Conservation (phyloP, 2,113 vertebrate genomes). For the Sus scrofa region DNA sequence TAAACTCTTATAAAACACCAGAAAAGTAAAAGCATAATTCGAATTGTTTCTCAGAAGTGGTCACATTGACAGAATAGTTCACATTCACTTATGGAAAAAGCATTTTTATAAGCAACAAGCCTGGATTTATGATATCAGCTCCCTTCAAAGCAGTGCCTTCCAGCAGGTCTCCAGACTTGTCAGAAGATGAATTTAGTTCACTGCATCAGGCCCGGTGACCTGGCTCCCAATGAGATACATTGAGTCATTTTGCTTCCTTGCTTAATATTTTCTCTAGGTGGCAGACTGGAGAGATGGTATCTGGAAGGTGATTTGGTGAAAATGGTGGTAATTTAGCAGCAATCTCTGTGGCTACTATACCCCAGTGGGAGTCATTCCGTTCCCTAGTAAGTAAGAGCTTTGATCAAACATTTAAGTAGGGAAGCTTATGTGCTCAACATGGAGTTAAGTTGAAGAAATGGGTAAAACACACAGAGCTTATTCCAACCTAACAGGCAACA, state of each 20-base stretch:
- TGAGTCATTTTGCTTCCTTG: conserved; percentile 56
- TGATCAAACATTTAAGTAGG: conserved; percentile 77
- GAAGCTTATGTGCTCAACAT: conserved; percentile 72
- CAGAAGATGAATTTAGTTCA: conserved; percentile 59
- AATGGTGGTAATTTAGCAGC: conserved; percentile 67
- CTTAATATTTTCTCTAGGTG: conserved; percentile 71
- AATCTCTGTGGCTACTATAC: conserved; percentile 67
- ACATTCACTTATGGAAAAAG: neutral
- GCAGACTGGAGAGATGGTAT: conserved; percentile 64
- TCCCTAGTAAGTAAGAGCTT: conserved; percentile 64
- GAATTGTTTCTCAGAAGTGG: neutral
- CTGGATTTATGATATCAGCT: conserved; percentile 9
- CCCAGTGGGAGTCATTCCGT: conserved; percentile 71
- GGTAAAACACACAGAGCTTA: conserved; percentile 75
- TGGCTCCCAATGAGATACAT: conserved; percentile 35
- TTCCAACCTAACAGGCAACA: conserved; percentile 22
- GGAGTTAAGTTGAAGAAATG: conserved; percentile 82
- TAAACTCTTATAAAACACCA: neutral
- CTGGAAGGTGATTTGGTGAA: conserved; percentile 75
- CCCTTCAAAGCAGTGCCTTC: conserved; percentile 15
- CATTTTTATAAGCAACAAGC: neutral
- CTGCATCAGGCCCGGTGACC: neutral
- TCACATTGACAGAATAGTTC: neutral
- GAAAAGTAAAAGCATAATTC: neutral
- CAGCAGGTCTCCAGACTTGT: neutral